Evolutionary conservation across 2,797 vertebrate genomes (phyloP).

Genomic region (Myripristis murdjan): DNA sequence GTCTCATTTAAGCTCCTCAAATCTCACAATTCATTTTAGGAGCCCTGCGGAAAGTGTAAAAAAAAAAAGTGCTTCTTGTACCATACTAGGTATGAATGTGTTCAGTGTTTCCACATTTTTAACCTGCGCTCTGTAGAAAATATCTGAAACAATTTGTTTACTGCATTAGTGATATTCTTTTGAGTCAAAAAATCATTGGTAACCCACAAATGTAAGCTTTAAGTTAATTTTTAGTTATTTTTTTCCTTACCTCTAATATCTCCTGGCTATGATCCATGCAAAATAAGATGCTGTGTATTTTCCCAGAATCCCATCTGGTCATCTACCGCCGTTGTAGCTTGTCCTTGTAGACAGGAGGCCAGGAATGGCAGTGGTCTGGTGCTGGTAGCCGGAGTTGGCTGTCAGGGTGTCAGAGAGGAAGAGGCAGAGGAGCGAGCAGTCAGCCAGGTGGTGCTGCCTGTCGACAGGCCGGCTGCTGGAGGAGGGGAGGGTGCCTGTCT

Average conservation of each 20-base stretch:
- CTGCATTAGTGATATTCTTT: neutral
- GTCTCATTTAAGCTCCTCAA: neutral
- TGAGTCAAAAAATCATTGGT: constrained; percentile 3
- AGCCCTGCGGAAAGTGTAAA: neutral
- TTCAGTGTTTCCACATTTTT: too few species aligned
- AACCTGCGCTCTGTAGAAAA: too few species aligned
- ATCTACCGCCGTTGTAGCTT: constrained; percentile 50
- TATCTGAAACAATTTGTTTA: neutral
- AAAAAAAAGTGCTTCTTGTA: too few species aligned
- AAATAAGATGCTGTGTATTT: constrained; percentile 50
- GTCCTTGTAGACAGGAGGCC: constrained; percentile 61
- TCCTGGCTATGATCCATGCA: constrained; percentile 35
- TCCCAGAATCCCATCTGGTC: constrained; percentile 73
- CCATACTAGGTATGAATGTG: too few species aligned
- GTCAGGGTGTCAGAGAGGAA: constrained; percentile 63
- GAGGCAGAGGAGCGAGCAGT: constrained; percentile 35
- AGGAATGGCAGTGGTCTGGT: constrained; percentile 56
- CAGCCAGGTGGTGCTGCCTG: constrained; percentile 76
- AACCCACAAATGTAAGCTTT: neutral
- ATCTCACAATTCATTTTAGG: neutral
- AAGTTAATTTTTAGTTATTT: constrained; percentile 1
- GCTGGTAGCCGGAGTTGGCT: constrained; percentile 65
- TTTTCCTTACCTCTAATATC: constrained; percentile 13
- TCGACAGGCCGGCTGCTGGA: constrained; percentile 47
- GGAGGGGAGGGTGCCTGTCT: constrained; percentile 18